Evolutionary conservation across 2,888 invertebrate species (phyloP), one percentile per base, ranked within the genome.

Genomic region (Dynastes hyllus): DNA sequence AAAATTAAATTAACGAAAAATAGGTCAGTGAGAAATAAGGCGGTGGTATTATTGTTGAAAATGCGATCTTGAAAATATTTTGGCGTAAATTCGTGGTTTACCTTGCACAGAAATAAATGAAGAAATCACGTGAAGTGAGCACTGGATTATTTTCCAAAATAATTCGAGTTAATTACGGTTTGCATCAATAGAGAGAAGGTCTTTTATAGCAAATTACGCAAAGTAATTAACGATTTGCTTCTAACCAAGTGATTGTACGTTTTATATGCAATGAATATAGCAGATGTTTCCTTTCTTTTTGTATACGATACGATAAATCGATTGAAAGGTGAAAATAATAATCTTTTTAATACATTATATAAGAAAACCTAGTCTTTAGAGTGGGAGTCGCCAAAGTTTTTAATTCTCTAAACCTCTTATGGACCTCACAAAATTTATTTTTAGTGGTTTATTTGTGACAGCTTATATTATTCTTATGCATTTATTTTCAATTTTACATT

Each of bases 191-290:
- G 11, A 11, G 2, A 45, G 55, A 55, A 55, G 16, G 55, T 55
- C 22, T 55, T 55, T 55, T 55, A 55, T 16, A 22, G 55, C 55
- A 13, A 55, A n/a, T 55, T 55, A 55, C 22, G 55, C 55, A 55
- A 55, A 45, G 11, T n/a, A 55, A 4, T 55, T 55, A 16, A 55
- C 55, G 3, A 22, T 55, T 55, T 22, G n/a, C 22, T 55, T 55
- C 8, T n/a, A 55, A 55, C 8, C 0, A 55, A 55, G 55, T 55
- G n/a, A 55, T 55, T 2, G n/a, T 5, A 6, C 55, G n/a, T 13
- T 22, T 2, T 1, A 4, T 55, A 1, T 22, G 11, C 0, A 55
- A 55, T 22, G 55, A 16, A 16, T n/a, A 55, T n/a, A 22, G 11
- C 16, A 22, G n/a, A 16, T 55, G n/a, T 55, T n/a, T 6, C 22